Percentiles rank a stretch among this genome's conserved stretches.
Conservation (phyloP, 2,797 vertebrate species). For the Choloepus didactylus region DNA sequence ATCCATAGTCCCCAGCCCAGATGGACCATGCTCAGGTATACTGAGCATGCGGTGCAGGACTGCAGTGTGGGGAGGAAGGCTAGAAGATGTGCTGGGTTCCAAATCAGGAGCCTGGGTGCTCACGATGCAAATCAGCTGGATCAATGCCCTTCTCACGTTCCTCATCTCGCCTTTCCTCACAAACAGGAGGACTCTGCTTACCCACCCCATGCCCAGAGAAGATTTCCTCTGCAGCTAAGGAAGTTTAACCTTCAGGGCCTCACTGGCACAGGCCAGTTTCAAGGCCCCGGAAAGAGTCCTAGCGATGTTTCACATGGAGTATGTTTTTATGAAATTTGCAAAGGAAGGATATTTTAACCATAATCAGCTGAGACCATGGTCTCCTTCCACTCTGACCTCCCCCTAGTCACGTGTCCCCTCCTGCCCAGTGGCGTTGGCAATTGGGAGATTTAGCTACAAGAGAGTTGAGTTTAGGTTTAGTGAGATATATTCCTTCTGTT, state of each 20-base stretch:
- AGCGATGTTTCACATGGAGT: neutral
- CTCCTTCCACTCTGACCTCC: neutral
- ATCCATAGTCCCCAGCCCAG: slow-evolving; percentile 61
- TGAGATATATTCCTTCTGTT: slow-evolving; percentile 16
- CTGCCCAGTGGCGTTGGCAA: neutral
- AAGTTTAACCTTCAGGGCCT: neutral
- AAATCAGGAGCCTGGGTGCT: neutral
- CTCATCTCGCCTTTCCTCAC: neutral
- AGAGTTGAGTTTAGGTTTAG: slow-evolving; percentile 39
- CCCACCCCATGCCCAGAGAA: neutral
- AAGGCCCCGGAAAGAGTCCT: neutral
- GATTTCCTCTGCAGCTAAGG: neutral
- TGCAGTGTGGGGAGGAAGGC: neutral
- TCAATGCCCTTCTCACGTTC: neutral
- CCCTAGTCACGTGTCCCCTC: neutral
- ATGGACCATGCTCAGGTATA: slow-evolving; percentile 61
- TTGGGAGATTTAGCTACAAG: slow-evolving; percentile 2
- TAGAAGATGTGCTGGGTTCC: neutral
- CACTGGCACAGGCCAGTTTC: neutral
- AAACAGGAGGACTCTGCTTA: neutral
- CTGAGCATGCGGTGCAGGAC: neutral
- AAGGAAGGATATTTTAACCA: slow-evolving; percentile 13
- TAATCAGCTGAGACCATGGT: neutral
- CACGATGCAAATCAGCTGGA: neutral
- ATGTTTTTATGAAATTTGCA: neutral